These are phyloP conservation scores for Scopus umbretta DNA, from an alignment of 2,113 vertebrate species.

Conservation along the genomic window DNA sequence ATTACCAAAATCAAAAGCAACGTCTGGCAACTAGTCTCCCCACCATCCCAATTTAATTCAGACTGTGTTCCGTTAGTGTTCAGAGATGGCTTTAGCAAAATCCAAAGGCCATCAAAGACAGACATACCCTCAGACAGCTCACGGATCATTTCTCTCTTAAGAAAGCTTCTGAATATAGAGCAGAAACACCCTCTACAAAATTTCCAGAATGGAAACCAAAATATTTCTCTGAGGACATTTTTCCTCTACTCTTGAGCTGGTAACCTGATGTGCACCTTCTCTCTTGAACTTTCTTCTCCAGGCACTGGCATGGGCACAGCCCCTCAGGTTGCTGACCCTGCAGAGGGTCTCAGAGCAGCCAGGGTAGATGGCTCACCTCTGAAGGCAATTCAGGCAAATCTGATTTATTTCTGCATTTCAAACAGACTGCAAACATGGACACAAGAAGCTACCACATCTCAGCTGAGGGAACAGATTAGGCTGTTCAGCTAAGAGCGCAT, in stretches of 20 bases:
- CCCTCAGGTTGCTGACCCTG: not conserved
- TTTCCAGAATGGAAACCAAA: slow-evolving; percentile 55
- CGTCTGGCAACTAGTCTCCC: not conserved
- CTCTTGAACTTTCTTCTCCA: not conserved
- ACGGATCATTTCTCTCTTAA: not conserved
- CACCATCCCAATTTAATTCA: not conserved
- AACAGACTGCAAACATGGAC: not conserved
- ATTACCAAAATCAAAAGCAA: slow-evolving; percentile 3
- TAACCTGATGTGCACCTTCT: slow-evolving; percentile 25
- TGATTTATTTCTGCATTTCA: not conserved
- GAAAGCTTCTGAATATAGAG: slow-evolving; percentile 1
- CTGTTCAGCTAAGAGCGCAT: not conserved
- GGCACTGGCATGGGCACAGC: not conserved
- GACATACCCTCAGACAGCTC: not conserved
- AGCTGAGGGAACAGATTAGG: not conserved
- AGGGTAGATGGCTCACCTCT: not conserved
- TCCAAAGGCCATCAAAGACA: not conserved
- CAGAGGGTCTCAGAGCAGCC: not conserved
- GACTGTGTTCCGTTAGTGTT: not conserved
- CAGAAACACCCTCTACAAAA: not conserved
- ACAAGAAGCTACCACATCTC: not conserved
- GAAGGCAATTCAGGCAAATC: not conserved
- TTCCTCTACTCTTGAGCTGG: not conserved
- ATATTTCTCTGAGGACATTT: slow-evolving; percentile 39
- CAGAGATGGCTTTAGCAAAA: not conserved